Conservation (phyloP, 2,888 invertebrate species). For the Candidula unifasciata region DNA sequence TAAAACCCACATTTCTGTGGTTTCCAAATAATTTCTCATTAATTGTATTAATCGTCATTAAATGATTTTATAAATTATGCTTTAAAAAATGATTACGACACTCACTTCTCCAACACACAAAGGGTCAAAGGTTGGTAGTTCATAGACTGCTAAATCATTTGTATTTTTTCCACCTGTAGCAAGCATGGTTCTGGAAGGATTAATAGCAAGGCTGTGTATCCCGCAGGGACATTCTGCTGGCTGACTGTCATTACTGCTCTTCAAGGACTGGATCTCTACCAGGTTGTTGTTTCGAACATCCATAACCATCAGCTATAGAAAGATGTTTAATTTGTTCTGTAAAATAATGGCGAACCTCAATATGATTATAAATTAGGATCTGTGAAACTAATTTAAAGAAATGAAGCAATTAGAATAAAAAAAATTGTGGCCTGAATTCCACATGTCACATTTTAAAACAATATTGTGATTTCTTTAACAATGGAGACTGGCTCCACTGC, state of each 20-base stretch:
- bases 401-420: too few relatives aligned
- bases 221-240: slow-evolving; percentile 83
- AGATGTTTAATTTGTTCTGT: not conserved
- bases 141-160: slow-evolving; percentile 92
- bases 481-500: too few relatives aligned
- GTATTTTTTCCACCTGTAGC: slow-evolving; percentile 95
- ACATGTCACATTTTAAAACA: too few relatives aligned
- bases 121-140: slow-evolving; percentile 95
- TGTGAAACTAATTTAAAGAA: too few relatives aligned
- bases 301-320: slow-evolving; percentile 89
- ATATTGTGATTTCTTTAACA: too few relatives aligned
- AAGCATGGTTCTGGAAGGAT: slow-evolving; percentile 90
- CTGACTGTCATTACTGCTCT: slow-evolving; percentile 76
- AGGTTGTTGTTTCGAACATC: slow-evolving; percentile 91
- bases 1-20: too few relatives aligned
- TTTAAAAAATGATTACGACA: not conserved
- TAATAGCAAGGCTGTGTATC: slow-evolving; percentile 94
- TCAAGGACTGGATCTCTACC: slow-evolving; percentile 90
- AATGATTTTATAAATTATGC: too few relatives aligned
- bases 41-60: too few relatives aligned
- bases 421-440: too few relatives aligned
- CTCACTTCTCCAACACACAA: slow-evolving; percentile 91
- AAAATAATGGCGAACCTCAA: not conserved
- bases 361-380: too few relatives aligned
- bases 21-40: too few relatives aligned